Conservation (phyloP, 2,797 vertebrate species). For the Rhincodon typus region DNA sequence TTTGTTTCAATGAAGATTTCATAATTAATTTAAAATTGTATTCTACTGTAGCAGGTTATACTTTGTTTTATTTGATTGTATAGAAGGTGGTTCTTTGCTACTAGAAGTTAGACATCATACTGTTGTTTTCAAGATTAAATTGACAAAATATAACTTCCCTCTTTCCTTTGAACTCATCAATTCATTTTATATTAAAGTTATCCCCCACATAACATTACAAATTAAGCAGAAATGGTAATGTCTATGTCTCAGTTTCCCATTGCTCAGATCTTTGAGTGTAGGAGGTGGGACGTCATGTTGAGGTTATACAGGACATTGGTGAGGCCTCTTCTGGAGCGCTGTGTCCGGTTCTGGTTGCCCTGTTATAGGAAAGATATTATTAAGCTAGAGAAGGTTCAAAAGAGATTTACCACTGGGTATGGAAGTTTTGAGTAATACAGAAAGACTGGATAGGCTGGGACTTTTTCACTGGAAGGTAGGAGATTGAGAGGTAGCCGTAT, state of each 20-base stretch:
- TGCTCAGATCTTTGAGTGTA: no score
- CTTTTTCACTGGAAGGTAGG: no score
- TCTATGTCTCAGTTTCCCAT: constrained; percentile 1
- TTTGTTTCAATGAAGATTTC: neutral
- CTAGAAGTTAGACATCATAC: neutral
- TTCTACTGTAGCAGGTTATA: neutral
- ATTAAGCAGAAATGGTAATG: neutral
- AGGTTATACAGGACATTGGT: no score
- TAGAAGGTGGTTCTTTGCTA: neutral
- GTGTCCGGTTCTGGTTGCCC: no score
- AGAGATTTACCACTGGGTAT: no score
- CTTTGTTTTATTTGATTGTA: neutral
- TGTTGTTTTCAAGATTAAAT: neutral
- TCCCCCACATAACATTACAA: neutral
- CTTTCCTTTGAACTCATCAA: neutral
- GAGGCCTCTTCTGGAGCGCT: no score
- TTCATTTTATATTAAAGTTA: neutral
- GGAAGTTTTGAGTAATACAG: no score
- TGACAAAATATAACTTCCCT: neutral
- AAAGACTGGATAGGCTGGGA: no score
- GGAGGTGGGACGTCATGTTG: no score
- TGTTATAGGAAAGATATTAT: no score
- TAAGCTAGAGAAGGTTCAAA: no score
- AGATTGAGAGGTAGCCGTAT: no score
- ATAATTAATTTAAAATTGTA: neutral